Evolutionary conservation across 2,888 invertebrate genomes (phyloP).

Genomic region (Cheilosia soror): DNA sequence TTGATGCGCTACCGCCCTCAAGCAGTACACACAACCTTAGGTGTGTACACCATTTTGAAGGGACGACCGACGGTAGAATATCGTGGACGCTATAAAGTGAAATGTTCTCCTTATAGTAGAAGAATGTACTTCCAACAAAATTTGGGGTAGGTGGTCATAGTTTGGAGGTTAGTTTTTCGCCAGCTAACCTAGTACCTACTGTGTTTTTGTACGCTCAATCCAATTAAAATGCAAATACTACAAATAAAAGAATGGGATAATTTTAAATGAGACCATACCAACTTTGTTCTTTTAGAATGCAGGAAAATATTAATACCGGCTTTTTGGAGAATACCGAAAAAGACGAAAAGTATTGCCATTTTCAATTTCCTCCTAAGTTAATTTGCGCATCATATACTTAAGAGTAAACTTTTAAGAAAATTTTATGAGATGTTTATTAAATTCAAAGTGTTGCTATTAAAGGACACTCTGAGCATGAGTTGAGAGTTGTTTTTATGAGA

Average conservation of each 20-base stretch:
- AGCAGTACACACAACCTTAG: too few relatives aligned
- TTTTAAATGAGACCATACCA: constrained; percentile 19
- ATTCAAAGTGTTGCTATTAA: neutral
- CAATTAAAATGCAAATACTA: constrained; percentile 53
- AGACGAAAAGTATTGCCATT: neutral
- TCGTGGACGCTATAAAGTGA: neutral
- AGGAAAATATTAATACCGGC: neutral
- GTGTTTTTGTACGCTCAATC: constrained; percentile 23
- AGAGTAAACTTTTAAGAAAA: neutral
- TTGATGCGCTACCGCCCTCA: too few relatives aligned
- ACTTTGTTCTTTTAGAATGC: neutral
- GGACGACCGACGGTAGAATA: neutral
- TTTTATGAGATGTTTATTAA: neutral
- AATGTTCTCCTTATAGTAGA: constrained; percentile 1
- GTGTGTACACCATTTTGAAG: too few relatives aligned
- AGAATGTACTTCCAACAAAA: constrained; percentile 11
- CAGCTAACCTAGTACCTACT: constrained; percentile 7
- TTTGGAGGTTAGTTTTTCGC: constrained; percentile 28
- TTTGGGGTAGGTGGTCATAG: neutral
- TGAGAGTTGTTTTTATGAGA: too few relatives aligned
- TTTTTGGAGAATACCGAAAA: neutral
- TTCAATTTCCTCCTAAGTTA: constrained; percentile 20
- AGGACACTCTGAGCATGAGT: neutral
- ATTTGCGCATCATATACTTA: constrained; percentile 5
- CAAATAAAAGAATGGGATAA: constrained; percentile 37